Conservation (phyloP, 2,797 vertebrate genomes). For the Sebastes steindachneri region DNA sequence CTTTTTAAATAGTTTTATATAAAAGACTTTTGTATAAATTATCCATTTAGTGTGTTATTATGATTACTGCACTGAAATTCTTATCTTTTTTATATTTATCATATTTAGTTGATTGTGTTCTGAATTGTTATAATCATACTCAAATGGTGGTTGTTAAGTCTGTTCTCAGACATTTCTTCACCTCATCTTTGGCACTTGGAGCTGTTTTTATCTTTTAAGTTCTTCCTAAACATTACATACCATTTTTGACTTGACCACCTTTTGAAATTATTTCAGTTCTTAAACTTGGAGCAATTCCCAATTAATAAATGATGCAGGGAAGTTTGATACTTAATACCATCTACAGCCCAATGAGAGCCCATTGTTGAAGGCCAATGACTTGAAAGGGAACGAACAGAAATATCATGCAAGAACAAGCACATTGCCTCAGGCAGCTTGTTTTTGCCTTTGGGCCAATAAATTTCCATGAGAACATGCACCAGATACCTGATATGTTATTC, state of each 20-base stretch:
- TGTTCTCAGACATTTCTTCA: not conserved
- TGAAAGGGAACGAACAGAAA: not conserved
- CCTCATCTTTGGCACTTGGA: not conserved
- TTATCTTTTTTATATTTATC: not conserved
- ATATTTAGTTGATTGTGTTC: too few relatives aligned
- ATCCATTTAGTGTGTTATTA: too few relatives aligned
- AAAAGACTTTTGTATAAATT: too few relatives aligned
- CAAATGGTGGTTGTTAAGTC: rapidly evolving
- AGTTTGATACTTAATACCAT: not conserved
- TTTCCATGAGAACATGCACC: not conserved
- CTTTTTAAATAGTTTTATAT: too few relatives aligned
- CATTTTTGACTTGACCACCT: not conserved
- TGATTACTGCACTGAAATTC: too few relatives aligned
- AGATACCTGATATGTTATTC: not conserved
- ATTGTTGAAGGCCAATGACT: not conserved
- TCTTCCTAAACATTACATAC: not conserved
- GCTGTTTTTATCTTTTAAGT: not conserved
- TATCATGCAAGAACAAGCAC: not conserved
- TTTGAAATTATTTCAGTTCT: not conserved
- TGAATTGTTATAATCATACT: too few relatives aligned
- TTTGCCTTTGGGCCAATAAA: not conserved
- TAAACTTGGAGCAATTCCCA: not conserved
- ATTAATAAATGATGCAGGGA: not conserved
- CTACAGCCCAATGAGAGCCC: not conserved
- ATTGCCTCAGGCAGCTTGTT: not conserved